Evolutionary conservation across 2,888 invertebrate species (phyloP).

Genomic region (Drosophila anomalipes): DNA sequence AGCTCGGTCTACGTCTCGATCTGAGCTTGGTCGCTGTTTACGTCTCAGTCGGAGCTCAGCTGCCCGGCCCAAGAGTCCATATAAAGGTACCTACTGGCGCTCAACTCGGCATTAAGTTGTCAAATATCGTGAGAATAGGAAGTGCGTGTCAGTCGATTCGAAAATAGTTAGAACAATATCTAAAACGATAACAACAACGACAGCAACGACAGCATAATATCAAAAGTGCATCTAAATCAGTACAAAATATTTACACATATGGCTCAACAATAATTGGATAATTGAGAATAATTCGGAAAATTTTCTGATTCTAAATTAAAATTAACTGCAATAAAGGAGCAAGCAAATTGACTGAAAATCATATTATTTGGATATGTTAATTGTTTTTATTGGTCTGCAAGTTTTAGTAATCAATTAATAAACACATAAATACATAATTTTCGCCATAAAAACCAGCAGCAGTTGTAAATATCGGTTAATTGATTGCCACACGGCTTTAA

Average conservation of each 20-base stretch:
- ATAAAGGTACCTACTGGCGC: constrained; percentile 77
- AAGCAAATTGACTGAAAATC: constrained; percentile 19
- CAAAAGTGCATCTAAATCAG: constrained; percentile 17
- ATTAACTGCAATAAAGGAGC: constrained; percentile 3
- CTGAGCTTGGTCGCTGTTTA: constrained; percentile 33
- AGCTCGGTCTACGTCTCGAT: constrained; percentile 37
- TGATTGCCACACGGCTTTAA: constrained; percentile 42
- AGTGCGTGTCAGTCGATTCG: constrained; percentile 75
- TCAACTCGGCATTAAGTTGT: constrained; percentile 75
- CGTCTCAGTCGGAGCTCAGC: constrained; percentile 54
- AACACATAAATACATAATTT: constrained; percentile 55
- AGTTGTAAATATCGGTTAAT: constrained; percentile 46
- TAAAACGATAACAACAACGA: constrained; percentile 17
- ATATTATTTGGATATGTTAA: constrained; percentile 32
- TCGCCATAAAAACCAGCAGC: constrained; percentile 42
- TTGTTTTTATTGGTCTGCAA: constrained; percentile 24
- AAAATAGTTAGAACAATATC: constrained; percentile 43
- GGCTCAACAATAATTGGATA: constrained; percentile 7
- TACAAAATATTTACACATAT: neutral
- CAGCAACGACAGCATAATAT: neutral
- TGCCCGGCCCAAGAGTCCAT: constrained; percentile 74
- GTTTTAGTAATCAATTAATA: neutral
- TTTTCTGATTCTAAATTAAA: constrained; percentile 16
- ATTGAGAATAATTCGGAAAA: constrained; percentile 4
- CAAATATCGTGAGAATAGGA: constrained; percentile 81